Conservation (phyloP, 2,888 invertebrate genomes). For the Epicampocera succincta region DNA sequence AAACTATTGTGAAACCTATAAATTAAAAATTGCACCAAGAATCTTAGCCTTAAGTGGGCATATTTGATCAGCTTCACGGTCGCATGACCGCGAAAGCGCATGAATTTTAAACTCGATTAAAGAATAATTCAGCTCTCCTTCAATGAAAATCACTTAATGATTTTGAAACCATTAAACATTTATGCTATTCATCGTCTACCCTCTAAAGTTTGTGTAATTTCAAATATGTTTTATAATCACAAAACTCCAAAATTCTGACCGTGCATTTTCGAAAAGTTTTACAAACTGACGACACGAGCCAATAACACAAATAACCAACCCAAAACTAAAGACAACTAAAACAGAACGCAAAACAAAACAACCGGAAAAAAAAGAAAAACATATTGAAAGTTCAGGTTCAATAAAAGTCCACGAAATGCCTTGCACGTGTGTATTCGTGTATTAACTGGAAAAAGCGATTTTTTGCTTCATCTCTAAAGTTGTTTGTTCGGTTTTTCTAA, state of each 20-base stretch:
- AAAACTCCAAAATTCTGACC: background rate
- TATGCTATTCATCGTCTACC: too few relatives aligned
- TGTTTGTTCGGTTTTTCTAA: conserved; percentile 48
- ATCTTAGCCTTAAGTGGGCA: too few relatives aligned
- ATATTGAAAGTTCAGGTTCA: conserved; percentile 69
- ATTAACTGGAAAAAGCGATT: conserved; percentile 58
- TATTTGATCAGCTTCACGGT: too few relatives aligned
- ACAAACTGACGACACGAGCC: conserved; percentile 57
- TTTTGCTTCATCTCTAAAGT: background rate
- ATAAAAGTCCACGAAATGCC: conserved; percentile 68
- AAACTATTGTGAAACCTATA: too few relatives aligned
- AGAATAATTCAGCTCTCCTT: too few relatives aligned
- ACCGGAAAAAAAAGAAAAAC: conserved; percentile 38
- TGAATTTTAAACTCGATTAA: too few relatives aligned
- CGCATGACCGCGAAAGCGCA: too few relatives aligned
- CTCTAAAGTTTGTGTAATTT: too few relatives aligned
- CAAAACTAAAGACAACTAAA: conserved; percentile 28
- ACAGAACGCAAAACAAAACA: conserved; percentile 6
- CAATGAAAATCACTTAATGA: too few relatives aligned
- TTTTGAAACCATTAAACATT: too few relatives aligned
- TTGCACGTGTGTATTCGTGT: conserved; percentile 66
- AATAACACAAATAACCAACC: conserved; percentile 64
- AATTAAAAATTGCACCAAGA: too few relatives aligned
- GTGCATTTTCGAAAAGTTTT: conserved; percentile 24
- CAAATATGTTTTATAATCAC: too few relatives aligned